A percentile compares a stretch with the other conserved stretches of the same genome.
phyloP scores from a whole-genome alignment of 2,888 invertebrate species.

The Pseudococcus jackbeardsleyi region DNA sequence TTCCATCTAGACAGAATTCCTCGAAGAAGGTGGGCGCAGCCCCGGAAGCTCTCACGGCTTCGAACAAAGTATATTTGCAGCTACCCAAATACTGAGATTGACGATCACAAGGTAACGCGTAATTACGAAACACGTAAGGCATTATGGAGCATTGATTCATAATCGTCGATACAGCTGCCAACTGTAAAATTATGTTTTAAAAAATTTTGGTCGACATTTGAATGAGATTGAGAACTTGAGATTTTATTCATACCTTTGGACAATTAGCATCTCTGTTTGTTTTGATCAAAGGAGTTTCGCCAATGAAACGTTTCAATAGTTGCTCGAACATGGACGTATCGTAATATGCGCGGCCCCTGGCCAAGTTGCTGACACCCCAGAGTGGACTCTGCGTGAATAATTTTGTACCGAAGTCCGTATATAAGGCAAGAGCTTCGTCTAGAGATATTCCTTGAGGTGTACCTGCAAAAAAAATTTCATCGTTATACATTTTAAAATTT shows the following conservation, averaged over 20 bases:
- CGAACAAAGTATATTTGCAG: constrained; percentile 81
- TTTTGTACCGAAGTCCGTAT: constrained; percentile 75
- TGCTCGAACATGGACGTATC: constrained; percentile 87
- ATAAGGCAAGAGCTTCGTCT: constrained; percentile 75
- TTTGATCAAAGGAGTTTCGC: constrained; percentile 76
- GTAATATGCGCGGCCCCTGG: constrained; percentile 91
- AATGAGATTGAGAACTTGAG: neutral
- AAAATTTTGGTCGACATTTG: neutral
- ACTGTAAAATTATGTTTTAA: constrained; percentile 70
- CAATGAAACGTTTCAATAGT: constrained; percentile 78
- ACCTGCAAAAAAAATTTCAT: constrained; percentile 69
- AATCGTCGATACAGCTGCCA: constrained; percentile 84
- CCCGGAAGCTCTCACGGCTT: constrained; percentile 88
- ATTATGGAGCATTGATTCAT: constrained; percentile 81
- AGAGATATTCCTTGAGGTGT: constrained; percentile 74
- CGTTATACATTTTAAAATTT: too few species aligned
- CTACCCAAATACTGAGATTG: constrained; percentile 82
- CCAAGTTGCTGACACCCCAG: constrained; percentile 80
- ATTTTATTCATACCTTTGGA: constrained; percentile 73
- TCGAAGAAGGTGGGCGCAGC: constrained; percentile 94
- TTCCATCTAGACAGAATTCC: constrained; percentile 80
- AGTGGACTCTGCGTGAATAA: constrained; percentile 78
- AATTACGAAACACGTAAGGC: constrained; percentile 89
- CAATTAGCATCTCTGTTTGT: constrained; percentile 73
- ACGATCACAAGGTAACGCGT: constrained; percentile 79